Evolutionary conservation across 2,113 vertebrate genomes (phyloP).

Genomic region (Cranoglanis bouderius): DNA sequence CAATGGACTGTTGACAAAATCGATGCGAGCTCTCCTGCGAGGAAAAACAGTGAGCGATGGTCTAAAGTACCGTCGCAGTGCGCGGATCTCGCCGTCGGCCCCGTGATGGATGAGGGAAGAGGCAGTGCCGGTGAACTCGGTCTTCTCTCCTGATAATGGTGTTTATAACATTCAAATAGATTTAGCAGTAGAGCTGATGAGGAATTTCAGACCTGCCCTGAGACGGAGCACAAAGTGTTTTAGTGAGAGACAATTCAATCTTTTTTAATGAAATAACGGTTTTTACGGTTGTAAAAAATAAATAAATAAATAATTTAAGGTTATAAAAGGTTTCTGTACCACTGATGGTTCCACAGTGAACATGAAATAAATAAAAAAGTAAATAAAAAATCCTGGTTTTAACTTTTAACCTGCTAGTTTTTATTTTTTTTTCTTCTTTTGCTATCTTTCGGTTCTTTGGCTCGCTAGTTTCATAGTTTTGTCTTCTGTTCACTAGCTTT

Average conservation of each 20-base stretch:
- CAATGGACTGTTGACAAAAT: slow-evolving; percentile 75
- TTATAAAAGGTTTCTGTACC: neutral
- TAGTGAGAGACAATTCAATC: neutral
- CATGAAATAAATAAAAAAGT: neutral
- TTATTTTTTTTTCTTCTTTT: neutral
- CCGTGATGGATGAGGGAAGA: slow-evolving; percentile 11
- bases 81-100: slow-evolving; percentile 57
- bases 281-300: too few relatives aligned
- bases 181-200: neutral
- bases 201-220: neutral
- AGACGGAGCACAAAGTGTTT: neutral
- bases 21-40: slow-evolving; percentile 71
- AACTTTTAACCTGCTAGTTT: neutral
- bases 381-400: neutral
- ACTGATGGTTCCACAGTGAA: neutral
- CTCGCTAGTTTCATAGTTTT: neutral
- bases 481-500: neutral
- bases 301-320: too few relatives aligned
- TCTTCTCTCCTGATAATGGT: slow-evolving; percentile 19
- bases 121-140: neutral
- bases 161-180: neutral
- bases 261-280: too few relatives aligned
- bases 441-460: neutral
- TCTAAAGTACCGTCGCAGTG: slow-evolving; percentile 61
- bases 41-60: slow-evolving; percentile 69